Base-by-base conservation (phyloP, 2,797 vertebrate genomes). In the Parauchenoglanis punctatus region DNA sequence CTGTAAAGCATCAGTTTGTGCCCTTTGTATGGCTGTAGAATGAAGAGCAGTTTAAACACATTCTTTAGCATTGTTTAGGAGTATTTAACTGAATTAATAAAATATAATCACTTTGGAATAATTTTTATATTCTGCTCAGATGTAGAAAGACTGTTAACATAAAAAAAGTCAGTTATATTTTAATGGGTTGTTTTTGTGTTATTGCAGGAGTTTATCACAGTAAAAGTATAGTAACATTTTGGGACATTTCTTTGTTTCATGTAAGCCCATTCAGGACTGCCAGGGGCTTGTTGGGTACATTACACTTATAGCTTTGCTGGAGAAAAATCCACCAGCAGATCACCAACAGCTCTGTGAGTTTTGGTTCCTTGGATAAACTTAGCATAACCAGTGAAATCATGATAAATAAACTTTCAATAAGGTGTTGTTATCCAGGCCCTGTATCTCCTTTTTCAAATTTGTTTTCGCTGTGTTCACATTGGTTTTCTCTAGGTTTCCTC, bases 271-370 rank as follows among this genome's bases (percentile, higher is more conserved):
- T 95, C 90, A 89, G 82, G 72, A 88, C 90, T 88, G 93, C 94
- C 92, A 86, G 93, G 94, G 95, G 93, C 92, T 92, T 93, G 92
- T 94, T 95, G 90, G 89, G 90, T 93, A 94, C 94, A 95, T 95
- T 95, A 93, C 88, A 93, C 92, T 95, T 94, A 92, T 87, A 89
- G 72, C 72, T 75, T 75, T 75, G 44, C 72, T 75, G 44, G 20
- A 25, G 23, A n/a, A 49, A 44, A 75, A 73, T 35, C 23, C 72
- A 49, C 40, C 23, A 75, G 40, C 44, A 75, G 49, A 25, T 75
- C 46, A 75, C 46, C 72, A 75, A 52, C 3, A n/a, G 11, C 72
- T 15, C 17, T 72, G 10, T 75, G 12, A 75, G 54, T 76, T 76
- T 8, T 13, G 7, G 0, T 76, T 54, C 49, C 25, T 54, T 49